Evolutionary conservation across 1,140 invertebrate genomes (phyloP), one percentile per base, ranked within the genome.

Genomic region (Heliconius melpomene): DNA sequence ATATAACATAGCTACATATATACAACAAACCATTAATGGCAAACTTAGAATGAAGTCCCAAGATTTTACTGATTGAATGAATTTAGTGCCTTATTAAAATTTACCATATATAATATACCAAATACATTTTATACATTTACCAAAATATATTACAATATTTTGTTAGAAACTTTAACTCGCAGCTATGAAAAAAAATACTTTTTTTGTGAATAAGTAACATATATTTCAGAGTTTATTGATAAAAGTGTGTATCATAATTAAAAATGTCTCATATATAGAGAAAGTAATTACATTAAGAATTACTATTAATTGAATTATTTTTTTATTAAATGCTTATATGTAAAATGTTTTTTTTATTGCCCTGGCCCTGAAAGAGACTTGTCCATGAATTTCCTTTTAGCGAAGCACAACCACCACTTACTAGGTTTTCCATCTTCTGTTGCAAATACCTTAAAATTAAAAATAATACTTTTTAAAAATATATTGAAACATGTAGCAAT

Each of bases 371-470:
- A 97, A 9, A 99, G 95, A 70, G 98, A 99, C 91, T 99, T 99
- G 89, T 99, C 99, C 99, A 99, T 99, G 90, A 99, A 99, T 95
- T 99, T 99, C 96, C 99, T 99, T 91, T 99, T 99, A 20, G 98
- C 97, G 95, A 99, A 99, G 90, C 99, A 99, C 40, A 99, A 95
- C 99, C 99, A 99, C 99, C 99, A 99, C 95, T 99, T 99, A 88
- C 98, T 99, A 18, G 99, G 98, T 89, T 98, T 99, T 2, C 98
- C 98, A 94, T 98, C 98, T 81, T 98, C 97, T 29, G 96, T 96
- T 70, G 96, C 96, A 93, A 98, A 99, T 1, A 99, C 98, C 94
- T 95, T 79, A 11, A 75, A 29, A 23, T 95, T 78, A 11, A 75
- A 29, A 11, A 23, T 7, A 7, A 20, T n/a, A 20, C 20, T 20